Evolutionary conservation across 2,888 invertebrate genomes (phyloP).

Genomic region (Drosophila differens): DNA sequence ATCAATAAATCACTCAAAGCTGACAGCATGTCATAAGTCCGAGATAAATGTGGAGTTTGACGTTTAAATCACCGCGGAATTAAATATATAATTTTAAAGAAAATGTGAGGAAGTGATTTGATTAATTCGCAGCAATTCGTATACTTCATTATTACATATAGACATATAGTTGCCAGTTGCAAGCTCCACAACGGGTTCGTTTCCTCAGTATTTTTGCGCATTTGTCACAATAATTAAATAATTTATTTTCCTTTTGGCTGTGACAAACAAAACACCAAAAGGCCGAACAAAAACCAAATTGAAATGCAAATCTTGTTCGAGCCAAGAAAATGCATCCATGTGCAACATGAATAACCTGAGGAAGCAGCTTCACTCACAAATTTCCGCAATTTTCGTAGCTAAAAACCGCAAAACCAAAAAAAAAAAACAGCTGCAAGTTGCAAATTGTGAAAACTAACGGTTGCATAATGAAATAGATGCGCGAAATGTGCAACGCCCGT

Average conservation of each 20-base stretch:
- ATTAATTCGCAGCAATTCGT: conserved; percentile 55
- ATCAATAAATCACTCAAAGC: conserved; percentile 32
- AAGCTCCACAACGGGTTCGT: conserved; percentile 58
- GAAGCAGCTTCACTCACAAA: conserved; percentile 33
- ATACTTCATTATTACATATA: conserved; percentile 12
- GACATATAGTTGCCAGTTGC: conserved; percentile 7
- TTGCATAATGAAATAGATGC: conserved; percentile 80
- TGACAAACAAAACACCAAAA: conserved; percentile 26
- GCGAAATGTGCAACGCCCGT: conserved; percentile 74
- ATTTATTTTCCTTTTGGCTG: conserved; percentile 35
- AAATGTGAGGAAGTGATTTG: conserved; percentile 62
- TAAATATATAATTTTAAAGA: conserved; percentile 42
- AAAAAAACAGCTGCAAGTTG: conserved; percentile 39
- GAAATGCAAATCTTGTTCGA: conserved; percentile 68
- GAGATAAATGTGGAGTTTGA: conserved; percentile 21
- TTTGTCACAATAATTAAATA: conserved; percentile 73
- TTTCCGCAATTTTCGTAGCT: conserved; percentile 72
- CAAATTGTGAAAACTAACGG: conserved; percentile 69
- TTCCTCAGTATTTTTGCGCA: conserved; percentile 74
- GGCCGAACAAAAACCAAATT: conserved; percentile 25
- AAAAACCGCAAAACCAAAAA: conserved; percentile 49
- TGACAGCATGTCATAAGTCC: conserved; percentile 41
- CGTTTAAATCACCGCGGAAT: conserved; percentile 54
- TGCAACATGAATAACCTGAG: conserved; percentile 57
- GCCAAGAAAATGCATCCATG: conserved; percentile 69